These are phyloP conservation scores for Nansenia antarctica DNA, from an alignment of 2,113 vertebrate genomes.

Conservation along the genomic window DNA sequence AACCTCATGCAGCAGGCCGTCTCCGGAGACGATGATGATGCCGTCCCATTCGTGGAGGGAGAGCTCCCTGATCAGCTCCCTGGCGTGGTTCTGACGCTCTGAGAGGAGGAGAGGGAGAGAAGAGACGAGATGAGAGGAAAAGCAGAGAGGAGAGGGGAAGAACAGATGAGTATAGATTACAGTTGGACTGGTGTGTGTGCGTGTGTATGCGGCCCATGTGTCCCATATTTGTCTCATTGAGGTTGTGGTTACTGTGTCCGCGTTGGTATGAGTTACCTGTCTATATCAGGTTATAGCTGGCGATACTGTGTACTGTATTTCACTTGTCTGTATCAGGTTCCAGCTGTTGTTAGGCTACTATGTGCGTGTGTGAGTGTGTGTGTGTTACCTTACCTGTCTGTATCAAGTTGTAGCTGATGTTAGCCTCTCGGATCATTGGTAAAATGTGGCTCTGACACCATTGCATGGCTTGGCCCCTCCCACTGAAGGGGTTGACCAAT, in stretches of 20 bases:
- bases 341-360: constrained; percentile 85
- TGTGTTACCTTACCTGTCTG: constrained; percentile 79
- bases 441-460: constrained; percentile 87
- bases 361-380: neutral
- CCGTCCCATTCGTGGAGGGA: constrained; percentile 86
- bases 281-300: neutral
- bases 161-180: neutral
- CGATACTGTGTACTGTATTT: neutral
- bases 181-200: neutral
- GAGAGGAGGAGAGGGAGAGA: constrained; percentile 2
- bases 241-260: constrained; percentile 87
- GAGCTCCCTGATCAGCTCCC: constrained; percentile 85
- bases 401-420: constrained; percentile 90
- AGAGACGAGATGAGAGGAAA: neutral
- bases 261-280: too few relatives aligned
- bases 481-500: constrained; percentile 88
- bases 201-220: constrained; percentile 61
- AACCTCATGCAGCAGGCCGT: constrained; percentile 88
- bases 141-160: neutral
- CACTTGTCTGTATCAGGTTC: constrained; percentile 91
- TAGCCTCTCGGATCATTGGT: constrained; percentile 89
- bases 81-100: constrained; percentile 89
- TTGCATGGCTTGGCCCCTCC: constrained; percentile 85
- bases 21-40: constrained; percentile 85
- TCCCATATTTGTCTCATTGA: constrained; percentile 80